Evolutionary conservation across 2,113 vertebrate species (phyloP).

Genomic region (Chaetodon auriga): DNA sequence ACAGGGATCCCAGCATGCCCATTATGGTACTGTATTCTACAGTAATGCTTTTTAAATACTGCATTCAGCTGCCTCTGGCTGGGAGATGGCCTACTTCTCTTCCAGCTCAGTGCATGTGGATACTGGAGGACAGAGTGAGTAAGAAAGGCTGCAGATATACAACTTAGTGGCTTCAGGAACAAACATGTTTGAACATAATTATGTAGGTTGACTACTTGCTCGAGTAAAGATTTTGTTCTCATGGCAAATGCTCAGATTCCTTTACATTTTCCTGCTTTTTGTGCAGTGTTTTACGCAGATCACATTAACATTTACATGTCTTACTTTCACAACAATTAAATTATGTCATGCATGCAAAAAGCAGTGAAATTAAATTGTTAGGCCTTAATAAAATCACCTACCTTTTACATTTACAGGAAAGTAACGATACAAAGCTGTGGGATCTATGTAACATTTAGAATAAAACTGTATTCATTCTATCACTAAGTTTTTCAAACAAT

Average conservation of each 20-base stretch:
- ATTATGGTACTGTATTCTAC: slow-evolving; percentile 19
- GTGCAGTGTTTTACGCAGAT: neutral
- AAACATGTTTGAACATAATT: neutral
- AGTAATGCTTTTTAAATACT: slow-evolving; percentile 30
- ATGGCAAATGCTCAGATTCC: neutral
- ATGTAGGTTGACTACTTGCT: too few relatives aligned
- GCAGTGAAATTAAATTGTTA: neutral
- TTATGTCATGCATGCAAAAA: neutral
- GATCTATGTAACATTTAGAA: neutral
- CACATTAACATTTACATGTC: neutral
- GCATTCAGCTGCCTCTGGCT: slow-evolving; percentile 27
- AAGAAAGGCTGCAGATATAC: neutral
- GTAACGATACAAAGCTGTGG: neutral
- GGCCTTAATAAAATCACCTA: neutral
- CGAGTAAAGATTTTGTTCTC: neutral
- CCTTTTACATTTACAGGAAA: neutral
- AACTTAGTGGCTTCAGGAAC: neutral
- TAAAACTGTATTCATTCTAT: too few relatives aligned
- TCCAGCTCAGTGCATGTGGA: neutral
- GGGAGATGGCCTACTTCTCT: slow-evolving; percentile 28
- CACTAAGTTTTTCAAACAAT: neutral
- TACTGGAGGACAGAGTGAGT: neutral
- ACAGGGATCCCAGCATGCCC: slow-evolving; percentile 23
- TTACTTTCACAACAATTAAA: neutral
- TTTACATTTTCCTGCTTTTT: neutral